A percentile compares a stretch with the other conserved stretches of the same genome.
Conservation (phyloP, 2,797 vertebrate genomes). For the Aphelocoma californica region DNA sequence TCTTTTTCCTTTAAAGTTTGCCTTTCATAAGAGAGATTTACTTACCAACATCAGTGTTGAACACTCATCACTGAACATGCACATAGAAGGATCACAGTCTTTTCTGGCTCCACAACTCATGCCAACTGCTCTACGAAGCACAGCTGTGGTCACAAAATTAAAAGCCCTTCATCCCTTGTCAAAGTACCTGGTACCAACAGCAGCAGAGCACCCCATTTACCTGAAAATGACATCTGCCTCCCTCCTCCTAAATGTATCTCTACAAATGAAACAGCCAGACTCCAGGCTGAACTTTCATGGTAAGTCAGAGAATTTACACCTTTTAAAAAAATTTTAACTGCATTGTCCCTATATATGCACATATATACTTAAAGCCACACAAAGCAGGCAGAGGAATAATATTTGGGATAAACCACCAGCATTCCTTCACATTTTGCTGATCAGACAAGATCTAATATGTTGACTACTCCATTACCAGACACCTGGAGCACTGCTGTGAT, state of each 20-base stretch:
- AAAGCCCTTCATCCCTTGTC: background rate
- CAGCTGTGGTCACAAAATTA: background rate
- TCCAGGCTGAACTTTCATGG: background rate
- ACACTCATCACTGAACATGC: background rate
- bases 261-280: background rate
- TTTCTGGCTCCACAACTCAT: background rate
- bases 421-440: background rate
- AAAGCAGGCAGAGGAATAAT: background rate
- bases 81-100: background rate
- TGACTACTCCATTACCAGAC: background rate
- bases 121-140: background rate
- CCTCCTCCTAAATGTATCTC: background rate
- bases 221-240: background rate
- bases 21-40: slow-evolving; percentile 37
- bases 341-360: background rate
- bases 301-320: background rate
- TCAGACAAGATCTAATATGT: background rate
- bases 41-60: slow-evolving; percentile 18
- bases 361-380: background rate
- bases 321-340: background rate
- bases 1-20: background rate
- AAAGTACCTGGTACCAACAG: background rate
- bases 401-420: background rate
- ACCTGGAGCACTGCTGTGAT: background rate
- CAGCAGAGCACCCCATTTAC: background rate